Conservation (phyloP, 2,113 vertebrate genomes). For the Plecotus auritus region DNA sequence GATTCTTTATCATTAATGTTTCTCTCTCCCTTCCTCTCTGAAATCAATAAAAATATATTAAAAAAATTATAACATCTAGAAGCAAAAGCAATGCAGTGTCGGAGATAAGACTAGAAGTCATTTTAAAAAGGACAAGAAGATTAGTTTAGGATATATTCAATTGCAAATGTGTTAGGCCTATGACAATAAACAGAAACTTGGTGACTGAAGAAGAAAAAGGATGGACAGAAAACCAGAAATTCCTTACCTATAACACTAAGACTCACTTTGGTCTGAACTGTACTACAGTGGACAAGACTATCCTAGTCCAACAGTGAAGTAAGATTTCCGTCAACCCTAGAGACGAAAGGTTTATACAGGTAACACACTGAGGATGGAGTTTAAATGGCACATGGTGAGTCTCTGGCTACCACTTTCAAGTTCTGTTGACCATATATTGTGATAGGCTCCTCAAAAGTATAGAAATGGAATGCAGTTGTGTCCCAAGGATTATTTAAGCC, state of each 20-base stretch:
- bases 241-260: neutral
- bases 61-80: neutral
- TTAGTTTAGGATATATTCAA: neutral
- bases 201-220: neutral
- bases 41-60: too few relatives aligned
- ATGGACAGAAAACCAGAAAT: neutral
- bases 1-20: too few relatives aligned
- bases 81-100: neutral
- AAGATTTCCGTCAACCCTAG: neutral
- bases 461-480: neutral
- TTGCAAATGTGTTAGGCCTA: neutral
- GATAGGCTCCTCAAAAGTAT: neutral
- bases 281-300: neutral
- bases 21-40: too few relatives aligned
- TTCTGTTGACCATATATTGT: neutral
- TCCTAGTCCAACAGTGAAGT: neutral
- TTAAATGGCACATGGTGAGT: neutral
- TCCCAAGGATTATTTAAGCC: constrained; percentile 8
- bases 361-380: neutral
- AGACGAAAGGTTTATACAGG: neutral
- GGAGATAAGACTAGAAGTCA: neutral
- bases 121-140: neutral
- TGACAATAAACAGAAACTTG: neutral
- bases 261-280: neutral
- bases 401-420: neutral